Conservation (phyloP, 2,113 vertebrate species). For the Phylloscopus trochilus region DNA sequence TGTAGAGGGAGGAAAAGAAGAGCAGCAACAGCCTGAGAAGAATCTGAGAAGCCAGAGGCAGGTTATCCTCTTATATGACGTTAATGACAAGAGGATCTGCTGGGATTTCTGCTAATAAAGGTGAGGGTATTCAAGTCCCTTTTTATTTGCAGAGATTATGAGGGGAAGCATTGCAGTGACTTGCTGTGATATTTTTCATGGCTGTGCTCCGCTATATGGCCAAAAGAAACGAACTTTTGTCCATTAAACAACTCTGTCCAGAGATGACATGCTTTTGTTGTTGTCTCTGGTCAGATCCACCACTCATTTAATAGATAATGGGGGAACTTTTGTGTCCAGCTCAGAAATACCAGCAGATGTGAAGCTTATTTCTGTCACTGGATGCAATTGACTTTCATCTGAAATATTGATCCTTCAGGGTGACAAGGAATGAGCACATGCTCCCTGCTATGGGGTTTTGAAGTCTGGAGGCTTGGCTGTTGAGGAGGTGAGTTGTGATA, state of each 20-base stretch:
- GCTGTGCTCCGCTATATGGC: background rate
- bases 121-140: slow-evolving; percentile 14
- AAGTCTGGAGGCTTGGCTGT: background rate
- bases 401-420: background rate
- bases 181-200: background rate
- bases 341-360: background rate
- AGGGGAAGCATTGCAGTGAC: background rate
- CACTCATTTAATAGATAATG: background rate
- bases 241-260: background rate
- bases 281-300: background rate
- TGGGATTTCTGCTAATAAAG: slow-evolving; percentile 49
- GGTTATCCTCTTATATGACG: background rate
- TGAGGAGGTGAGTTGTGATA: background rate
- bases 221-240: background rate
- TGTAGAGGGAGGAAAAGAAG: slow-evolving; percentile 43
- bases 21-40: slow-evolving; percentile 42
- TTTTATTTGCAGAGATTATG: background rate
- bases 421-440: background rate
- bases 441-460: background rate
- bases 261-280: background rate
- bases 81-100: slow-evolving; percentile 39
- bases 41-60: slow-evolving; percentile 1
- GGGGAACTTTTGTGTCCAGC: background rate
- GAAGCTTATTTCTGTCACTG: background rate
- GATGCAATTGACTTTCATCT: background rate